Evolutionary conservation across 2,888 invertebrate genomes (phyloP), one percentile per base, ranked within the genome.

Genomic region (Amphipoea oculea): DNA sequence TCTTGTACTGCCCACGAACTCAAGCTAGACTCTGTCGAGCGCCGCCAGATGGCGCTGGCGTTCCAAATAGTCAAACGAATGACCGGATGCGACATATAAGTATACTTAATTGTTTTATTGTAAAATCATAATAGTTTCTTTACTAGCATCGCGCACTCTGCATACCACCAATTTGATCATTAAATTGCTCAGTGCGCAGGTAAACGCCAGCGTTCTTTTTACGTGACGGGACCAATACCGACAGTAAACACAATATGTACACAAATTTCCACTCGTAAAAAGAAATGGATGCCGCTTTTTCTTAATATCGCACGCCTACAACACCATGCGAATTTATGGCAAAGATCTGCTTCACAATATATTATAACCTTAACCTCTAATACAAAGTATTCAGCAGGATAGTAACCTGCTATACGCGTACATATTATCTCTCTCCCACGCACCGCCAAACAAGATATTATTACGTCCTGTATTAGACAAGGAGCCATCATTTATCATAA

Each of bases 401-500:
- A 57, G 57, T n/a, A 57, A 57, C 57, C 57, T 57, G 4, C 23
- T 57, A 23, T n/a, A n/a, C 7, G 54, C 54, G 20, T 54, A 54
- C 57, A 11, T 57, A 57, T 57, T 57, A 57, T 57, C 12, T 0
- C 4, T 12, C 63, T 54, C 29, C 29, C 17, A 81, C 40, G 42
- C 42, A 63, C 45, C 1, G 7, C 63, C n/a, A 54, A 63, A 68
- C 42, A 45, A 63, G 12, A 51, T 51, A 60, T 57, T 57, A 77
- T 62, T 62, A 78, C 23, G 9, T 62, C 60, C 36, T 23, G 45
- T 51, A n/a, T 36, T n/a, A 82, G 45, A 75, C 54, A 80, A 68
- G 68, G 4, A 81, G 62, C 23, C 14, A 78, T 83, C 62, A 78
- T 83, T 82, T 78, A 82, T 68, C 83, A 76, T 71, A 83, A 82